Conservation (phyloP, 53 echinoderm and acorn worm genomes). For the Holothuria leucospilota region DNA sequence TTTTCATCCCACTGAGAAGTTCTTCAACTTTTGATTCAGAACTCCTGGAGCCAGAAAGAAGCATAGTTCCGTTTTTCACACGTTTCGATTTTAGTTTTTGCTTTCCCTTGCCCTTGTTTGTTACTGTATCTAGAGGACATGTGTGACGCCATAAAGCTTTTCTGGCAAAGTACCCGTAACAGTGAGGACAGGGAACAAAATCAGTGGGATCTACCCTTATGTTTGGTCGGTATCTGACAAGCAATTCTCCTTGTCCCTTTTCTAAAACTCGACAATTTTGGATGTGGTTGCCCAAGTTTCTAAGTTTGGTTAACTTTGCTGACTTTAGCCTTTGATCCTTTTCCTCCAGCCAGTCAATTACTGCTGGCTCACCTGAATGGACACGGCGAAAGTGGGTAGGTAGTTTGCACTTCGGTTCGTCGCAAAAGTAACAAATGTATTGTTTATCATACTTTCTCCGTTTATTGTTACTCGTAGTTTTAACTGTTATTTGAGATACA, state of each 20-base stretch:
- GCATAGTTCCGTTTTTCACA: background rate
- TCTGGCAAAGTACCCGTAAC: conserved; percentile 55
- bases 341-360: conserved; percentile 56
- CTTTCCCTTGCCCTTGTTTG: background rate
- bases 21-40: background rate
- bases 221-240: background rate
- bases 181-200: conserved; percentile 62
- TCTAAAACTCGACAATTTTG: conserved; percentile 69
- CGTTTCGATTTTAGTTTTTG: background rate
- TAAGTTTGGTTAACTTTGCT: conserved; percentile 60
- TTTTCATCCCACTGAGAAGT: conserved; percentile 56
- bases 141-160: conserved; percentile 60
- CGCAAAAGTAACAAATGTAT: conserved; percentile 66
- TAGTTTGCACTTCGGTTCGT: conserved; percentile 54
- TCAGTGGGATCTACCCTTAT: conserved; percentile 44
- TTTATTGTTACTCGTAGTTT: conserved; percentile 47
- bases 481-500: too few species aligned
- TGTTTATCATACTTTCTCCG: conserved; percentile 65
- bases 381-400: conserved; percentile 58
- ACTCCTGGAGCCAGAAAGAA: too few species aligned
- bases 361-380: conserved; percentile 59
- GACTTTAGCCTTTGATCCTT: conserved; percentile 12
- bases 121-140: conserved; percentile 49
- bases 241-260: conserved; percentile 57
- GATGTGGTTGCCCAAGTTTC: conserved; percentile 70